Evolutionary conservation across 1,140 invertebrate genomes (phyloP).

Genomic region (Tyrophagus putrescentiae): DNA sequence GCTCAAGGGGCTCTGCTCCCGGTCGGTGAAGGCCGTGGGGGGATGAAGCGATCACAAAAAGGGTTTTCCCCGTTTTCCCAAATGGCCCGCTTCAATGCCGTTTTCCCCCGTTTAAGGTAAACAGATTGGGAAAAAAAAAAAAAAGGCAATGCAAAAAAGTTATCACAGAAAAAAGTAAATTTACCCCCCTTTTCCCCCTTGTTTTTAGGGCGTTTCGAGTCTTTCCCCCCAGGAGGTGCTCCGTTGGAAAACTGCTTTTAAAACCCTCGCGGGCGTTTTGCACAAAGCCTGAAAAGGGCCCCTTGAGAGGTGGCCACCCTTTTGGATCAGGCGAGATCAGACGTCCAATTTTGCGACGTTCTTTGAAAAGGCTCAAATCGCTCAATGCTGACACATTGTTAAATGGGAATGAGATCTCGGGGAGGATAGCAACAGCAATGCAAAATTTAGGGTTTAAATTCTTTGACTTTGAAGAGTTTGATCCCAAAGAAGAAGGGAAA

Average conservation of each 20-base stretch:
- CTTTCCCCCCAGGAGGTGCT: background rate
- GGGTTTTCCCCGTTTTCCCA: background rate
- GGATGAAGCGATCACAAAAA: background rate
- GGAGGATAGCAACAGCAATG: background rate
- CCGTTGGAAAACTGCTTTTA: background rate
- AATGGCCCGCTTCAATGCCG: background rate
- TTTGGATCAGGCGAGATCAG: background rate
- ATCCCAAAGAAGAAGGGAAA: background rate
- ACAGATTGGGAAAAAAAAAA: no score
- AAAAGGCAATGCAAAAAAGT: no score
- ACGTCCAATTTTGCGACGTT: background rate
- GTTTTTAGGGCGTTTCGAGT: background rate
- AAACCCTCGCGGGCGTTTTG: background rate
- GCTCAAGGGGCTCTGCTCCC: background rate
- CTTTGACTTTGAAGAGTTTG: constrained; percentile 5
- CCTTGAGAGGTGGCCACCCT: background rate
- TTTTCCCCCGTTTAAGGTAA: constrained; percentile 1
- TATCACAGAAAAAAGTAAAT: background rate
- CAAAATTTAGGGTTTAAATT: background rate
- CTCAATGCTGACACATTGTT: background rate
- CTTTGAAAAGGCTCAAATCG: background rate
- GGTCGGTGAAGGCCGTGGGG: background rate
- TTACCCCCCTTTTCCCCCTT: background rate
- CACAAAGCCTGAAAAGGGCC: background rate
- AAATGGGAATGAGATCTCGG: background rate